Conservation (phyloP, 2,888 invertebrate genomes). For the Calliphora vomitoria region DNA sequence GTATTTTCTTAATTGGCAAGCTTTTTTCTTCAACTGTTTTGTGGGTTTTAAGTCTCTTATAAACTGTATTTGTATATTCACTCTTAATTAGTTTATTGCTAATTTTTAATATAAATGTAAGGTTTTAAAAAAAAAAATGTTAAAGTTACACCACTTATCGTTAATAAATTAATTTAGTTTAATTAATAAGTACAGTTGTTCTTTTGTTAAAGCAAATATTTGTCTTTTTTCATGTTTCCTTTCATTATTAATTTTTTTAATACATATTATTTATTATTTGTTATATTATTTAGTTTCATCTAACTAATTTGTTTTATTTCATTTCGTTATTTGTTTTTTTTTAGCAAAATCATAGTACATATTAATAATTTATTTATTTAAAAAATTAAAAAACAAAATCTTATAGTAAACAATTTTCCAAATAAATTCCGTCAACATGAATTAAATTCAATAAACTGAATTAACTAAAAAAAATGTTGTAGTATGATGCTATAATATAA, state of each 20-base stretch:
- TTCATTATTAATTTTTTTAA: conserved; percentile 30
- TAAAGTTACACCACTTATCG: conserved; percentile 59
- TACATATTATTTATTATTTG: neutral
- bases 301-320: conserved; percentile 55
- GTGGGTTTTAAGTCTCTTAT: conserved; percentile 47
- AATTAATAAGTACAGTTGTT: conserved; percentile 64
- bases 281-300: conserved; percentile 42
- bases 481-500: conserved; percentile 36
- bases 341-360: conserved; percentile 34
- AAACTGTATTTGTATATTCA: conserved; percentile 53
- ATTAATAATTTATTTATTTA: conserved; percentile 47
- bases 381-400: conserved; percentile 34
- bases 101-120: conserved; percentile 41
- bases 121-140: conserved; percentile 47
- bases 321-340: conserved; percentile 38
- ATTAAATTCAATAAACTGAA: conserved; percentile 55
- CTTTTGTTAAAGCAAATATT: conserved; percentile 68
- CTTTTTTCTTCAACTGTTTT: conserved; percentile 42
- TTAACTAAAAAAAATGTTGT: conserved; percentile 26
- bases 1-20: conserved; percentile 69
- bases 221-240: conserved; percentile 67
- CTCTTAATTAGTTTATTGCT: conserved; percentile 52
- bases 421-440: conserved; percentile 61
- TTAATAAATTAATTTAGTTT: conserved; percentile 52
- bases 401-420: conserved; percentile 24